phyloP scores from a whole-genome alignment of 1,140 invertebrate species.

The Zaprionus ornatus region DNA sequence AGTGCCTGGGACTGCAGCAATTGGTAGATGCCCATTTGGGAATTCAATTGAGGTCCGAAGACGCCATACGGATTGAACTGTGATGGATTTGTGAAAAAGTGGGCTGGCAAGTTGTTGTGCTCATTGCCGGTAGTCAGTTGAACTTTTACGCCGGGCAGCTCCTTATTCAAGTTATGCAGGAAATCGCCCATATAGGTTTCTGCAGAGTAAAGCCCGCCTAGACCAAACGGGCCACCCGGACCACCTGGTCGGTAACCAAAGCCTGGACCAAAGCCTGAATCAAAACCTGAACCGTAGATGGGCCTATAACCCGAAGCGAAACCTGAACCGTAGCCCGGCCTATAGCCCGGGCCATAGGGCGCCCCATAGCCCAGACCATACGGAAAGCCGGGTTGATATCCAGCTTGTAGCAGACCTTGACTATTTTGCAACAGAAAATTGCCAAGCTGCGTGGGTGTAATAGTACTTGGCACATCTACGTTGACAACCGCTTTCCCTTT shows the following conservation, averaged over 20 bases:
- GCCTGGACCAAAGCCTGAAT: background rate
- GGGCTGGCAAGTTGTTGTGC: no score
- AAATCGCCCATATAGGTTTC: background rate
- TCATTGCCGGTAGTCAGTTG: background rate
- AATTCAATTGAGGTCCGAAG: background rate
- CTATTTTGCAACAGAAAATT: background rate
- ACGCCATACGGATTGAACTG: background rate
- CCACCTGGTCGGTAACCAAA: background rate
- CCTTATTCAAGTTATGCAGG: background rate
- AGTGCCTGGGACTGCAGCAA: background rate
- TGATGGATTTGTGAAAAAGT: background rate
- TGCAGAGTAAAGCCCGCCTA: background rate
- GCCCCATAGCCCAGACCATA: background rate
- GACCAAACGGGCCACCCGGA: background rate
- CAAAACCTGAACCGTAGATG: background rate
- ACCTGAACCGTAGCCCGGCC: background rate
- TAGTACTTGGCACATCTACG: background rate
- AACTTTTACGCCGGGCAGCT: conserved; percentile 9
- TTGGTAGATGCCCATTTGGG: background rate
- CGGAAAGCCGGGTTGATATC: background rate
- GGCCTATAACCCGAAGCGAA: no score
- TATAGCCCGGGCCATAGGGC: background rate
- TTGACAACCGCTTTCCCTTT: background rate
- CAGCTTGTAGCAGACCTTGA: background rate
- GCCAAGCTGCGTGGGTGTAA: background rate